These are phyloP conservation scores for Hypolimnas misippus DNA, from an alignment of 2,888 invertebrate species.

Conservation along the genomic window DNA sequence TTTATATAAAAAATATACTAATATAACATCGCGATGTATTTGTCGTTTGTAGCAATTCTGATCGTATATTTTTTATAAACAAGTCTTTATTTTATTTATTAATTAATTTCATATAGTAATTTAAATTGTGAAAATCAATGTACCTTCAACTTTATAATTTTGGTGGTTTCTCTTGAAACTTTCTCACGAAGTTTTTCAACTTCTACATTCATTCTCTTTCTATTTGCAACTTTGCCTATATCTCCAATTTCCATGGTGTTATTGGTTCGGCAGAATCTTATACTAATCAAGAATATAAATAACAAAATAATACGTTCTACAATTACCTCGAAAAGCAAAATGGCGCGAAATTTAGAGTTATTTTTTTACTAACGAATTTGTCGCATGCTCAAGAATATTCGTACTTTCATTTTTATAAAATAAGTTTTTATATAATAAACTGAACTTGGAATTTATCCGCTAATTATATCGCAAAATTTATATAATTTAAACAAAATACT, in stretches of 20 bases:
- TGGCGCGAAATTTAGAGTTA: constrained; percentile 1
- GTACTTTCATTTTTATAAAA: neutral
- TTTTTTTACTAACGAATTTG: neutral
- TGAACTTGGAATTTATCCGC: too few relatives aligned
- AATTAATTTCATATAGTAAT: too few relatives aligned
- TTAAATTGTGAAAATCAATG: too few relatives aligned
- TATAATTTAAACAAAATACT: too few relatives aligned
- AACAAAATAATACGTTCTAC: neutral
- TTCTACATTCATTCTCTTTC: constrained; percentile 63
- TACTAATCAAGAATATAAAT: neutral
- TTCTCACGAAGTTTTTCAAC: constrained; percentile 67
- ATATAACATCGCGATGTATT: too few relatives aligned
- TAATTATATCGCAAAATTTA: too few relatives aligned
- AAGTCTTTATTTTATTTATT: too few relatives aligned
- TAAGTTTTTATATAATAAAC: neutral
- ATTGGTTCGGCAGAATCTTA: neutral
- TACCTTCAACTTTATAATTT: constrained; percentile 72
- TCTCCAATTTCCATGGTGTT: constrained; percentile 62
- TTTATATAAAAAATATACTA: too few relatives aligned
- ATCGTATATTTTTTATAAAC: too few relatives aligned
- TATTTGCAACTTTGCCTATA: constrained; percentile 59
- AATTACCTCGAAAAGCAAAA: neutral
- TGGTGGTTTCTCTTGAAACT: constrained; percentile 64
- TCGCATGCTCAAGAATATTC: neutral
- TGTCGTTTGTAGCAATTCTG: too few relatives aligned